Base-by-base conservation (phyloP, 2,797 vertebrate species). In the Galaxias olidus region DNA sequence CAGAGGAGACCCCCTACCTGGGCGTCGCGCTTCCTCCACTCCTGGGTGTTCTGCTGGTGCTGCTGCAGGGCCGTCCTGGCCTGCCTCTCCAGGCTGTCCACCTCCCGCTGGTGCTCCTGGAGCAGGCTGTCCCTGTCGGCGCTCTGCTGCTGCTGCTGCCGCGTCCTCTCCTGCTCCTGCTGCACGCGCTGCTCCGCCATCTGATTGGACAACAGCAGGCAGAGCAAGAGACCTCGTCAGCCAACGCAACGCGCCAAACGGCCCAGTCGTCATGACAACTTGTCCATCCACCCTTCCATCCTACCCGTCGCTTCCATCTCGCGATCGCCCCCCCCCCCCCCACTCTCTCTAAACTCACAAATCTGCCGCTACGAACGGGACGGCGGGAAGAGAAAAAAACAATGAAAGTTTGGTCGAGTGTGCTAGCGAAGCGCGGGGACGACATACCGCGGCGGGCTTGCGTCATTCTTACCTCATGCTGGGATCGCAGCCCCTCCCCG, bases 191-290 rank as follows among this genome's bases (percentile, higher is more conserved):
- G 94, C 93, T 96, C 95, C 91, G 94, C 94, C 92, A 97, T 98
- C 98, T 99, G 97, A 98, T 98, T 98, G 97, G 96, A 96, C 94
- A 95, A 95, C 84, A 90, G 91, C 87, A 92, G 86, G 89, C 91
- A 81, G 81, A 83, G 87, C 92, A 92, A 93, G 85, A 96, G 94
- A 96, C 94, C 96, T 94, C 95, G 95, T 98, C 94, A 96, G 93
- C 93, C 85, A 87, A 89, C 88, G 82, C 86, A 30, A 85, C 73
- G 84, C 76, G 81, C 81, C 53, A 84, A 79, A 73, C 94, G 95
- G 95, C 93, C 92, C 91, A 93, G 96, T 98, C 94, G 95, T 96
- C 96, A 98, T 98, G 96, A 98, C 96, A 96, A 98, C 96, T 94
- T 93, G 88, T 92, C 94, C 92, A 93, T 94, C 70, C 63, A 75